phyloP scores from a whole-genome alignment of 2,888 invertebrate genomes.

The Chalcosyrphus nemorum region DNA sequence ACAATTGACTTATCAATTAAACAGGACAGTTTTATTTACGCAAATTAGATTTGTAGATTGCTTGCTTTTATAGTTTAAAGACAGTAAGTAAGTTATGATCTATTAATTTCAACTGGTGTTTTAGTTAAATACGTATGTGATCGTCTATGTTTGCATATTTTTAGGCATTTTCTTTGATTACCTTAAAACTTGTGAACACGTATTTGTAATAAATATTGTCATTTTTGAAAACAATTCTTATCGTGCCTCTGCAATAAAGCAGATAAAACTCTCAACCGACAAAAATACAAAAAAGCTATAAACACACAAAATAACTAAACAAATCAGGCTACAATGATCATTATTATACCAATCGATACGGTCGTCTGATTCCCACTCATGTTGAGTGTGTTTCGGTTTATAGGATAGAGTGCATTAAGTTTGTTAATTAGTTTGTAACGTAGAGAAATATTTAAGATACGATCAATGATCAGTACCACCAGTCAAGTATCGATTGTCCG shows the following conservation, averaged over 20 bases:
- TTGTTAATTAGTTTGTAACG: no score
- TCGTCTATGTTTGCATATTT: not conserved
- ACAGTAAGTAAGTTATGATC: no score
- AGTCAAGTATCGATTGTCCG: no score
- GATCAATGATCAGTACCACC: no score
- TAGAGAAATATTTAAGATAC: no score
- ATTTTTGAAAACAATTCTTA: not conserved
- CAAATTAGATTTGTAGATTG: no score
- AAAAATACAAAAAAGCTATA: not conserved
- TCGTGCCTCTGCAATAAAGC: conserved; percentile 20
- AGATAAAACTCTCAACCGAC: not conserved
- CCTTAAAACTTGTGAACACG: not conserved
- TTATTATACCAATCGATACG: conserved; percentile 12
- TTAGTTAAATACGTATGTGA: no score
- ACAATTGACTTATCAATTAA: no score
- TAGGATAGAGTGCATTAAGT: no score
- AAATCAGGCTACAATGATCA: conserved; percentile 7
- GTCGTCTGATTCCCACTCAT: conserved; percentile 20
- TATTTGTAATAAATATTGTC: not conserved
- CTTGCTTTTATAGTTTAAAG: no score
- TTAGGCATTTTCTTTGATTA: not conserved
- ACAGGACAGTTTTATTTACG: no score
- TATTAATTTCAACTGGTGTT: no score
- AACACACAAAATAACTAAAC: conserved; percentile 1
- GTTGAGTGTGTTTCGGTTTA: conserved; percentile 19